phyloP scores from a whole-genome alignment of 1,140 invertebrate genomes.

The Berghia stephanieae region DNA sequence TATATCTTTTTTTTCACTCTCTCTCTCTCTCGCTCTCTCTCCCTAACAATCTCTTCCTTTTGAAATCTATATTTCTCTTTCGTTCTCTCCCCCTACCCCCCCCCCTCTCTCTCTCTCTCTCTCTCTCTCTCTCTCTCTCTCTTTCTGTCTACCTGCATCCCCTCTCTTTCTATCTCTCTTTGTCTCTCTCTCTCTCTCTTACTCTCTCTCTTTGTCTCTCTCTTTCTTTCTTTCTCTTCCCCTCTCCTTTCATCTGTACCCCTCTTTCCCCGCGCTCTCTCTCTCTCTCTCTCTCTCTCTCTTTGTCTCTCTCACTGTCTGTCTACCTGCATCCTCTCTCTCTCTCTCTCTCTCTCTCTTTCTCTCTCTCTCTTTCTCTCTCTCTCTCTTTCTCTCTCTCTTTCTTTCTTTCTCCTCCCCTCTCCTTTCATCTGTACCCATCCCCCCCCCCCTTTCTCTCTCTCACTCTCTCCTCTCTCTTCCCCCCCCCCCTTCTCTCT shows the following conservation, averaged over 20 bases:
- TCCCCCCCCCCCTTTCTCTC: conserved; percentile 4
- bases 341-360: neutral
- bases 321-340: neutral
- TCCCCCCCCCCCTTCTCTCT: conserved; percentile 15
- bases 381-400: conserved; percentile 19
- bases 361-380: neutral
- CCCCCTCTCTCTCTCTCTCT: neutral
- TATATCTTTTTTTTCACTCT: neutral
- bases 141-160: conserved; percentile 18
- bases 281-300: no score
- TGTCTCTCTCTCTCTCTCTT: no score
- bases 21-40: neutral
- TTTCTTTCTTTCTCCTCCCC: neutral
- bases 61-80: neutral
- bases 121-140: neutral
- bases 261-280: no score
- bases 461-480: neutral
- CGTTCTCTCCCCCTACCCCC: no score
- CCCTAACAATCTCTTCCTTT: neutral
- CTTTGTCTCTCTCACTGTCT: no score
- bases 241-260: conserved; percentile 2
- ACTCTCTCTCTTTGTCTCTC: no score
- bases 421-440: no score
- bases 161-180: neutral
- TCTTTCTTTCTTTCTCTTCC: conserved; percentile 29